phyloP scores from a whole-genome alignment of 2,888 invertebrate species.

The Chrysopilus asiliformis region DNA sequence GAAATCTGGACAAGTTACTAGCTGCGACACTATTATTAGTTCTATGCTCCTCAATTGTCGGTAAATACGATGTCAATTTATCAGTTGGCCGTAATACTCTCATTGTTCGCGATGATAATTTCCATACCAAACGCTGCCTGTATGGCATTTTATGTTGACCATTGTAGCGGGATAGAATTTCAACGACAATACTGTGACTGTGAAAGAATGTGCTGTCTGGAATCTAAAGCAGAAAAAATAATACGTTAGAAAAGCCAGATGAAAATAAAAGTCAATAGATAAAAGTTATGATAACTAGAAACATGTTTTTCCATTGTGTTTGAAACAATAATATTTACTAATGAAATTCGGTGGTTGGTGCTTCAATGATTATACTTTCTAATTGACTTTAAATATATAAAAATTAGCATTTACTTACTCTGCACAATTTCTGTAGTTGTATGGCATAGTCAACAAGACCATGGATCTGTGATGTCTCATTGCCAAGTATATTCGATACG shows the following conservation, averaged over 20 bases:
- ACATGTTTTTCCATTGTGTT: no score
- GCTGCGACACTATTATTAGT: constrained; percentile 23
- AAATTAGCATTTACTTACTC: constrained; percentile 43
- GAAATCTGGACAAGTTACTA: constrained; percentile 32
- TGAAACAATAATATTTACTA: no score
- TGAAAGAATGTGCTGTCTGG: constrained; percentile 48
- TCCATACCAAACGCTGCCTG: constrained; percentile 63
- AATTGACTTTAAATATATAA: no score
- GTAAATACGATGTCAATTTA: constrained; percentile 54
- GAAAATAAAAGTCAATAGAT: no score
- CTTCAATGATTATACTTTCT: no score
- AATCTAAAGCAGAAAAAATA: constrained; percentile 41
- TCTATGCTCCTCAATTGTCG: constrained; percentile 59
- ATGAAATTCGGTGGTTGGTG: no score
- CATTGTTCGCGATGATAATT: constrained; percentile 54
- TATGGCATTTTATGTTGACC: constrained; percentile 52
- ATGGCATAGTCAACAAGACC: constrained; percentile 56
- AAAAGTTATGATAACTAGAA: no score
- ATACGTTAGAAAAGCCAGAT: no score
- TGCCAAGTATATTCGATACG: constrained; percentile 30
- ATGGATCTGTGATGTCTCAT: constrained; percentile 41
- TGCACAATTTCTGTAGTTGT: constrained; percentile 56
- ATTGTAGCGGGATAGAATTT: constrained; percentile 57
- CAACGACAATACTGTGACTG: constrained; percentile 48
- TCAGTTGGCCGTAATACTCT: constrained; percentile 61